Conservation (phyloP, 2,888 invertebrate genomes). For the Machimus rusticus region DNA sequence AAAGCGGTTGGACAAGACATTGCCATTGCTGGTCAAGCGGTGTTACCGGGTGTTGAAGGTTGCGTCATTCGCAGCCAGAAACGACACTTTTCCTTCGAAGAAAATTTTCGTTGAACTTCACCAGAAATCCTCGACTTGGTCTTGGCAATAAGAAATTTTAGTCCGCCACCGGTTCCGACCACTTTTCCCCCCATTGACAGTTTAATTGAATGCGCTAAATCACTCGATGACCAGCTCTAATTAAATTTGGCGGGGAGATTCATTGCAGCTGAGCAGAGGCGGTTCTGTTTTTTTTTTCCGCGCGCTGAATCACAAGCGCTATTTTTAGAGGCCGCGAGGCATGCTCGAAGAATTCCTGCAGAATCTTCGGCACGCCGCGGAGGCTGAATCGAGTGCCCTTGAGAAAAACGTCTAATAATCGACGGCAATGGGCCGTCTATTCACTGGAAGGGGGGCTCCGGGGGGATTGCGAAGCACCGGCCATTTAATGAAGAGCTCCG, state of each 20-base stretch:
- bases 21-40: not conserved
- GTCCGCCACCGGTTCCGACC: not conserved
- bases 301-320: not conserved
- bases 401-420: not conserved
- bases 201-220: conserved; percentile 17
- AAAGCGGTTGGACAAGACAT: not conserved
- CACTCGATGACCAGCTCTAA: conserved; percentile 12
- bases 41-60: not conserved
- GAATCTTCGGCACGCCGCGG: not conserved
- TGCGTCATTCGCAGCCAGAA: not conserved
- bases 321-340: not conserved
- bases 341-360: not conserved
- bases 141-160: not conserved
- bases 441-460: not conserved
- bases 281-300: not conserved
- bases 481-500: not conserved
- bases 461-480: not conserved
- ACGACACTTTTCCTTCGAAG: not conserved
- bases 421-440: not conserved
- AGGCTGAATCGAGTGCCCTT: not conserved
- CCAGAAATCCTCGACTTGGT: not conserved
- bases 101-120: not conserved
- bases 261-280: not conserved
- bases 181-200: not conserved
- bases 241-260: conserved; percentile 19